A percentile compares a stretch with the other conserved stretches of the same genome.
Conservation (phyloP, 2,888 invertebrate genomes). For the Leucoma salicis region DNA sequence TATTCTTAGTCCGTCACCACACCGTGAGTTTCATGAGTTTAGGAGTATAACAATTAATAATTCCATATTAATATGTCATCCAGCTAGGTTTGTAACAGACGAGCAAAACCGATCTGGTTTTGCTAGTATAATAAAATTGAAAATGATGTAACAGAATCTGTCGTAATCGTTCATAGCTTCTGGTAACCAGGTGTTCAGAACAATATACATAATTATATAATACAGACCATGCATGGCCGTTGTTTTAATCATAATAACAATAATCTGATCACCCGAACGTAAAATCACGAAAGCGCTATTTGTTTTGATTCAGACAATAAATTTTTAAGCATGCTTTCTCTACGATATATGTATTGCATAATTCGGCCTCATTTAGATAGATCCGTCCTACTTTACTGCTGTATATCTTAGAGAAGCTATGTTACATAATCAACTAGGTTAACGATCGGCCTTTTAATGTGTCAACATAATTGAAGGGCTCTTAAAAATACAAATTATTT, state of each 20-base stretch:
- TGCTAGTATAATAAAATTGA: too few species aligned
- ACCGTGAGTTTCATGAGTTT: too few species aligned
- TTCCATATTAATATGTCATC: too few species aligned
- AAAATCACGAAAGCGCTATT: conserved; percentile 27
- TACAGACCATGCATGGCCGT: background rate
- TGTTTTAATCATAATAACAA: conserved; percentile 11
- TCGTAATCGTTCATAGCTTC: background rate
- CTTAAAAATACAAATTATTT: too few species aligned
- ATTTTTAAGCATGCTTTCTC: conserved; percentile 29
- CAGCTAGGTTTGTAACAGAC: too few species aligned
- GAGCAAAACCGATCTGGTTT: too few species aligned
- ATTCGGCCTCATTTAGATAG: conserved; percentile 25
- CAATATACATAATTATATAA: background rate
- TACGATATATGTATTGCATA: conserved; percentile 25
- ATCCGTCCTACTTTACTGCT: conserved; percentile 23
- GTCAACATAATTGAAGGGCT: conserved; percentile 7
- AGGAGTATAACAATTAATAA: too few species aligned
- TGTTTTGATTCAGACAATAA: conserved; percentile 26
- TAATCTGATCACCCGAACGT: conserved; percentile 12
- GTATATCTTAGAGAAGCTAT: conserved; percentile 22
- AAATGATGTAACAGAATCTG: background rate
- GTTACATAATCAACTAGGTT: conserved; percentile 16
- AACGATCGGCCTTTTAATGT: conserved; percentile 8
- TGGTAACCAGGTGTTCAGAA: background rate
- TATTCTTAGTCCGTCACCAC: too few species aligned